A percentile compares a stretch with the other conserved stretches of the same genome.
phyloP scores from a whole-genome alignment of 2,888 invertebrate species.

The Apotomis capreana region DNA sequence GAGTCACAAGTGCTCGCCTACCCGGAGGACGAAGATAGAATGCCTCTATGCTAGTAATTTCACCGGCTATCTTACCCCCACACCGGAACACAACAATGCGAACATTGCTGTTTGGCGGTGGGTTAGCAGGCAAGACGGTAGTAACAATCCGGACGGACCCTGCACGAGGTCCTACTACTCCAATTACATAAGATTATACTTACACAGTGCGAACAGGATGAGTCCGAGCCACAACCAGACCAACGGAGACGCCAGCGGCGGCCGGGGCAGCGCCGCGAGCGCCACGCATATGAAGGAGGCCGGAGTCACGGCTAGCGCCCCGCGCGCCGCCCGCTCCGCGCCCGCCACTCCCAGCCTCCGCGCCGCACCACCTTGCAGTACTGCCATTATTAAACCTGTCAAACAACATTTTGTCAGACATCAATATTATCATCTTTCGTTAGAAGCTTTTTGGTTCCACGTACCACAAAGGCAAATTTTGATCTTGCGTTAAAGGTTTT shows the following conservation, averaged over 20 bases:
- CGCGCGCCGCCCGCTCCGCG: constrained; percentile 87
- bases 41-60: too few species aligned
- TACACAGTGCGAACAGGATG: constrained; percentile 94
- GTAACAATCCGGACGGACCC: too few species aligned
- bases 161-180: too few species aligned
- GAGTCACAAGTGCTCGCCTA: too few species aligned
- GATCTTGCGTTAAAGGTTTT: too few species aligned
- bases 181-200: constrained; percentile 84
- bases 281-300: constrained; percentile 94
- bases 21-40: too few species aligned
- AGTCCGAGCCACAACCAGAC: constrained; percentile 91
- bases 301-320: constrained; percentile 92
- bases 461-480: too few species aligned
- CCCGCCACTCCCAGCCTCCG: constrained; percentile 88
- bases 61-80: too few species aligned
- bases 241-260: constrained; percentile 67
- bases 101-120: too few species aligned
- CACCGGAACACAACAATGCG: too few species aligned
- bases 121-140: too few species aligned
- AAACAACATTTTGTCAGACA: constrained; percentile 12
- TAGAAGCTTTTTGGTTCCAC: too few species aligned
- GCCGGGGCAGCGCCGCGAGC: constrained; percentile 80
- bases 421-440: background rate
- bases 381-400: constrained; percentile 91
- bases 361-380: constrained; percentile 94